Conservation (phyloP, 1,140 invertebrate genomes). For the Drosophila nigromelanica region DNA sequence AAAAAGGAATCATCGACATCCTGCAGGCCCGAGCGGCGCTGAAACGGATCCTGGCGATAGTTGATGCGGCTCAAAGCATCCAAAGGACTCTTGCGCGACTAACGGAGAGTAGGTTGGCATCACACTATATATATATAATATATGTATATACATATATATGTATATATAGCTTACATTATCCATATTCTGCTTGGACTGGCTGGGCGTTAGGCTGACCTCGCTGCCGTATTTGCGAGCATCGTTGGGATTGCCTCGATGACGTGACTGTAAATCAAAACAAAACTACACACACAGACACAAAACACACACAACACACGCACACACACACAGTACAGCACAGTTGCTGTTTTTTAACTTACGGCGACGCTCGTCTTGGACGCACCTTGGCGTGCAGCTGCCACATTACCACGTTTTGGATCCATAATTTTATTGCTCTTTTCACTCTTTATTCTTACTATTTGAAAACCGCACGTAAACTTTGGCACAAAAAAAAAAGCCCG, state of each 20-base stretch:
- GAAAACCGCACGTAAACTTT: slow-evolving; percentile 46
- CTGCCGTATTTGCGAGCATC: slow-evolving; percentile 58
- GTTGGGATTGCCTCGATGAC: slow-evolving; percentile 23
- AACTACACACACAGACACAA: slow-evolving; percentile 14
- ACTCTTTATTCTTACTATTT: slow-evolving; percentile 17
- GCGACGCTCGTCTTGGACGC: slow-evolving; percentile 64
- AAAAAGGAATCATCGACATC: slow-evolving; percentile 76
- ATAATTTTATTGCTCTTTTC: slow-evolving; percentile 42
- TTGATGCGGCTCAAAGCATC: slow-evolving; percentile 68
- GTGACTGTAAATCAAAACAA: slow-evolving; percentile 52
- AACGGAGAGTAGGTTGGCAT: slow-evolving; percentile 4
- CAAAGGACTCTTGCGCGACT: slow-evolving; percentile 71
- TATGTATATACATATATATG: not conserved
- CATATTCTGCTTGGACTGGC: slow-evolving; percentile 54
- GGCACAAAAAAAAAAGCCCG: slow-evolving; percentile 27
- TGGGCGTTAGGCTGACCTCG: slow-evolving; percentile 73
- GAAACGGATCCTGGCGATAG: slow-evolving; percentile 56
- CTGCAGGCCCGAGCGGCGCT: slow-evolving; percentile 76
- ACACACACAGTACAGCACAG: not conserved
- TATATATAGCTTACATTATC: slow-evolving; percentile 54
- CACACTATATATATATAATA: no score
- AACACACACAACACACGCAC: slow-evolving; percentile 3
- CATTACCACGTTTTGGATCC: slow-evolving; percentile 60
- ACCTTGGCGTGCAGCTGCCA: slow-evolving; percentile 52
- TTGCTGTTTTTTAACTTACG: slow-evolving; percentile 47